Percentiles rank a stretch among this genome's conserved stretches.
Conservation (phyloP, 2,797 vertebrate genomes). For the Sebastiscus tertius region DNA sequence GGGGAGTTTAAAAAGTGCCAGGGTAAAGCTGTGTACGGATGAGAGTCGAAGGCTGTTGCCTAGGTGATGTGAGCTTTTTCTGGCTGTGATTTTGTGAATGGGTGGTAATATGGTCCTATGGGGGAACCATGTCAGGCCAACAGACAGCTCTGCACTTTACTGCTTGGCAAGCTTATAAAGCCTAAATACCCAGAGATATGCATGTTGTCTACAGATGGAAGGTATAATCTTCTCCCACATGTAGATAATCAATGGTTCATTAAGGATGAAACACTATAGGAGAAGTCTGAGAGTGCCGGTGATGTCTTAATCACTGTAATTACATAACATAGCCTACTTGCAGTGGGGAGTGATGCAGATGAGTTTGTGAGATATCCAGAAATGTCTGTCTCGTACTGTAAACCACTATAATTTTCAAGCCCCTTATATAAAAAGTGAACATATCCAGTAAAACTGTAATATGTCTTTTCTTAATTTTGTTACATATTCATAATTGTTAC, state of each 20-base stretch:
- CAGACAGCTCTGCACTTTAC: conserved; percentile 29
- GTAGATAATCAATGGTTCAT: conserved; percentile 51
- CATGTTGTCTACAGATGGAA: conserved; percentile 18
- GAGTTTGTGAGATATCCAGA: conserved; percentile 18
- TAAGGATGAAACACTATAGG: conserved; percentile 13
- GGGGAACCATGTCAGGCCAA: conserved; percentile 19
- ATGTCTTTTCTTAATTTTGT: not conserved
- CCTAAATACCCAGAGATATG: conserved; percentile 1
- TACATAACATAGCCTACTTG: conserved; percentile 50
- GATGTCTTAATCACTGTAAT: conserved; percentile 79
- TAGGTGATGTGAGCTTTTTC: conserved; percentile 60
- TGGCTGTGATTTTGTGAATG: conserved; percentile 52
- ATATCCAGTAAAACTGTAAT: not conserved
- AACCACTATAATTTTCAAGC: conserved; percentile 1
- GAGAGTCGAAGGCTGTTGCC: conserved; percentile 60
- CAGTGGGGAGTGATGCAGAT: conserved; percentile 39
- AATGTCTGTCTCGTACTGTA: not conserved
- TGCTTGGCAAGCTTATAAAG: conserved; percentile 3
- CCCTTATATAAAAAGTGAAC: not conserved
- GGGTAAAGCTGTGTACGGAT: conserved; percentile 15
- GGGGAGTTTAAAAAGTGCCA: not conserved
- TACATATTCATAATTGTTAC: not conserved
- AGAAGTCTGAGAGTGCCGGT: conserved; percentile 17
- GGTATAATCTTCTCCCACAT: conserved; percentile 44
- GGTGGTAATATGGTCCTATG: conserved; percentile 13